Evolutionary conservation across 2,797 vertebrate genomes (phyloP).

Genomic region (Crenuchus spilurus): DNA sequence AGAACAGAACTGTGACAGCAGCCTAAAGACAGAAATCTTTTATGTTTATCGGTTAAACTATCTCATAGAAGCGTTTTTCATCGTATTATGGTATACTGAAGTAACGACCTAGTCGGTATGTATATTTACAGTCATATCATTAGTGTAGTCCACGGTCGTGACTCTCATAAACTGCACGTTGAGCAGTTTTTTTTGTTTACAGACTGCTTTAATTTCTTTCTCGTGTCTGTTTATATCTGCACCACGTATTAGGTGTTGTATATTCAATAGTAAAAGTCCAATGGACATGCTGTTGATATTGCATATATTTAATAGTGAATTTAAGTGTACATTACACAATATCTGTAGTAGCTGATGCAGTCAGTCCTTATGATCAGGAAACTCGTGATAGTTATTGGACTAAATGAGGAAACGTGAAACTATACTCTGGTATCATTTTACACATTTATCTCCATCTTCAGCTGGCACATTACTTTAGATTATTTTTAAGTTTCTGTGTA

Average conservation of each 20-base stretch:
- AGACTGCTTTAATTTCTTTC: not conserved
- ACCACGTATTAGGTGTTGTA: no score
- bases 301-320: not conserved
- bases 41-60: constrained; percentile 10
- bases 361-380: constrained; percentile 17
- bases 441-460: no score
- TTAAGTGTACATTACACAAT: not conserved
- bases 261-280: not conserved
- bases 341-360: not conserved
- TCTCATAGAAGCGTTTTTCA: not conserved
- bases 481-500: no score
- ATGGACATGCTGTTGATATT: no score
- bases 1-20: constrained; percentile 60
- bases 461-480: no score
- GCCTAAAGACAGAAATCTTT: constrained; percentile 3
- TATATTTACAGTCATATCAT: not conserved
- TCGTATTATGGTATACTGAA: not conserved
- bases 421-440: no score
- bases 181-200: not conserved
- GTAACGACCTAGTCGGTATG: constrained; percentile 16
- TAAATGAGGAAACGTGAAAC: constrained; percentile 37
- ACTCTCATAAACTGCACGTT: not conserved
- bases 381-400: constrained; percentile 35
- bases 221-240: no score
- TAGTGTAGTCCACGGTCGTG: constrained; percentile 9